Evolutionary conservation across 2,888 invertebrate genomes (phyloP).

Genomic region (Meiosimyza decipiens): DNA sequence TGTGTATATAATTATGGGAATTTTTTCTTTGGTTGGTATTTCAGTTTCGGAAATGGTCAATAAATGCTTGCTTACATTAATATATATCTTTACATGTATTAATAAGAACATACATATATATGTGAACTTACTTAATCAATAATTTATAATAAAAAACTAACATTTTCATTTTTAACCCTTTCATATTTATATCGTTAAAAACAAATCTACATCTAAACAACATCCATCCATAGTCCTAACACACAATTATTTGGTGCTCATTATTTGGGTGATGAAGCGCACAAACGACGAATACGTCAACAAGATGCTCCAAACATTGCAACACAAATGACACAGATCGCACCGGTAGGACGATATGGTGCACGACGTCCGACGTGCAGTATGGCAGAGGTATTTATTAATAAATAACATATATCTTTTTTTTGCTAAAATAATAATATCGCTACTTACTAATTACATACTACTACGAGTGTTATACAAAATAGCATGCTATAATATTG

Average conservation of each 20-base stretch:
- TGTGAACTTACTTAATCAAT: slow-evolving; percentile 1
- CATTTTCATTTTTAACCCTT: slow-evolving; percentile 26
- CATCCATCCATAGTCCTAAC: slow-evolving; percentile 61
- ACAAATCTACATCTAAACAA: slow-evolving; percentile 38
- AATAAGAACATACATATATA: background rate
- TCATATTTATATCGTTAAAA: slow-evolving; percentile 33
- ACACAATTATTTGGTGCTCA: slow-evolving; percentile 66
- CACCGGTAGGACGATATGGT: slow-evolving; percentile 72
- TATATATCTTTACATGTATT: no score
- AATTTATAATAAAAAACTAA: slow-evolving; percentile 23
- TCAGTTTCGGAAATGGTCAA: no score
- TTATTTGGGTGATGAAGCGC: slow-evolving; percentile 59
- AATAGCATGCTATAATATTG: no score
- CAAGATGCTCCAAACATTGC: slow-evolving; percentile 55
- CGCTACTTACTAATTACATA: background rate
- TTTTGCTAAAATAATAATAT: background rate
- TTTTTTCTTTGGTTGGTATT: no score
- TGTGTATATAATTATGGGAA: no score
- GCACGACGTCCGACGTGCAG: slow-evolving; percentile 75
- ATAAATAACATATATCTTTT: slow-evolving; percentile 22
- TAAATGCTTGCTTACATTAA: no score
- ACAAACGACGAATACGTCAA: slow-evolving; percentile 50
- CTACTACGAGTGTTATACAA: background rate
- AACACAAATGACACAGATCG: slow-evolving; percentile 63
- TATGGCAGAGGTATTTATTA: slow-evolving; percentile 72